Base-by-base conservation (phyloP, 2,888 invertebrate genomes). In the Ditula angustiorana region DNA sequence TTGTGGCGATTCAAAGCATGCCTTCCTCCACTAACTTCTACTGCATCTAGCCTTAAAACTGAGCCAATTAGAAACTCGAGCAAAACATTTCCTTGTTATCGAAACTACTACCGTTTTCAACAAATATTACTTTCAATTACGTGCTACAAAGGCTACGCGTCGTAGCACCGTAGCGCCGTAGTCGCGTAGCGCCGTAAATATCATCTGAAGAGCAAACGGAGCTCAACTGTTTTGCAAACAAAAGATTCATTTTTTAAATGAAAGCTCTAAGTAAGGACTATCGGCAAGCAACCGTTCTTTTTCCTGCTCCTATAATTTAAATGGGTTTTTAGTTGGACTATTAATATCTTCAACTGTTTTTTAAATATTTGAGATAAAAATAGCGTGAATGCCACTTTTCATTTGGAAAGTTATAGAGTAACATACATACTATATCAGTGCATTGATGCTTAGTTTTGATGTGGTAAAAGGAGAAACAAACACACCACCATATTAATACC, bases 161-260 rank as follows among this genome's bases (percentile, higher is more conserved):
- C 30, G 52, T 33, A 52, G 49, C 33, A 16, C 5, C 35, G 13
- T 7, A 16, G 5, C 35, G 35, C 3, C 35, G 35, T 16, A 37
- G 5, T 16, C 13, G 3, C 30, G 30, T 30, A 19, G n/a, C n/a
- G n/a, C n/a, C 69, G 68, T 70, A 70, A 68, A 71, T 67, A 67
- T 61, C 49, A 41, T 71, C 70, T 70, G 65, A 46, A 46, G 66
- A 46, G 33, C 60, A 55, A 64, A 60, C 69, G 67, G 63, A 70
- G 37, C 63, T 69, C 62, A 73, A 71, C 70, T 67, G 73, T 67
- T 70, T 58, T 28, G 67, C 74, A 77, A 78, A 80, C 72, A 78
- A 67, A 68, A 67, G 65, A 72, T 76, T 76, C 71, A 74, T 79
- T 76, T 76, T 72, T 76, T 73, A 76, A 79, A 76, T 77, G 68